Conservation (phyloP, 1,140 invertebrate genomes). For the Drosophila melanica region DNA sequence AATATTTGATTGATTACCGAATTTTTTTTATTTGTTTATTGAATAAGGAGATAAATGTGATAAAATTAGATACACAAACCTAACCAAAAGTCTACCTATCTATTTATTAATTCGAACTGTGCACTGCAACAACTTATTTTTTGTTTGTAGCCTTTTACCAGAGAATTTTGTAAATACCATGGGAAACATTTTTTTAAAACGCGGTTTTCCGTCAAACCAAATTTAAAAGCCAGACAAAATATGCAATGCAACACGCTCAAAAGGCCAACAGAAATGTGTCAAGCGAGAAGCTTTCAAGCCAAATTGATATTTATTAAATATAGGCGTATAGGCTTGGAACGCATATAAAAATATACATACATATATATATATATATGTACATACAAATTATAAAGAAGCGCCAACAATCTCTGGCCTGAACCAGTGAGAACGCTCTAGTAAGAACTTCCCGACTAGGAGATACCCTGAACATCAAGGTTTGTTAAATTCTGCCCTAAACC, state of each 20-base stretch:
- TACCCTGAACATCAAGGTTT: no score
- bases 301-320: slow-evolving; percentile 65
- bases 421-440: no score
- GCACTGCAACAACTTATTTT: neutral
- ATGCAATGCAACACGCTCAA: slow-evolving; percentile 3
- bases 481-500: no score
- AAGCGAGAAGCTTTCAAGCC: slow-evolving; percentile 48
- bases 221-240: slow-evolving; percentile 18
- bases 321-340: slow-evolving; percentile 17
- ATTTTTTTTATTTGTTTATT: no score
- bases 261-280: slow-evolving; percentile 5
- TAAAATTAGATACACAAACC: no score
- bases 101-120: no score
- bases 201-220: slow-evolving; percentile 5
- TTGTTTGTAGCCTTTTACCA: no score
- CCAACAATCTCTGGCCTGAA: slow-evolving; percentile 1
- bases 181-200: neutral
- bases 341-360: slow-evolving; percentile 21
- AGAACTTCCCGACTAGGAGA: no score
- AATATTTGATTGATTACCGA: no score
- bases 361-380: no score
- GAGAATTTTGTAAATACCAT: slow-evolving; percentile 1
- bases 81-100: no score
- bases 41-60: no score
- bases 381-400: slow-evolving; percentile 31